Conservation (phyloP, 1,140 invertebrate genomes). For the Scaptomyza graminum region DNA sequence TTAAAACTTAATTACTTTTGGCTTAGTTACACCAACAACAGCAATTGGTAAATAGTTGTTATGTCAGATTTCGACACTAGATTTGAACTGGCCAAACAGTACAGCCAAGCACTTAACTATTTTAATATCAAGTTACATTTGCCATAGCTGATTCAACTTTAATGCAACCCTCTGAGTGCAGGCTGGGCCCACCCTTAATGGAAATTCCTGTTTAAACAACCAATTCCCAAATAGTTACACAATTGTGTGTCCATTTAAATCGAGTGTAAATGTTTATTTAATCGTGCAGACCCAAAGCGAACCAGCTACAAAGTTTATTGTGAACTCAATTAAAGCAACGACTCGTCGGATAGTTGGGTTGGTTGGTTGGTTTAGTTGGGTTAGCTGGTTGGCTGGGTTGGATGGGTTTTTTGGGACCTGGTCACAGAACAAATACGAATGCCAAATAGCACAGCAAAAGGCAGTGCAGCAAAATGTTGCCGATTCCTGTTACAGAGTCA, state of each 20-base stretch:
- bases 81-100: not conserved
- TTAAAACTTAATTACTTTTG: constrained; percentile 9
- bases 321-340: constrained; percentile 56
- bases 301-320: constrained; percentile 46
- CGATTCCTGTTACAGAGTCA: constrained; percentile 57
- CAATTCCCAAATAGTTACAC: constrained; percentile 34
- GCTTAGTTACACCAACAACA: not conserved
- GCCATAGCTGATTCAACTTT: constrained; percentile 9
- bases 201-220: constrained; percentile 28
- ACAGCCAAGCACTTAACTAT: constrained; percentile 1
- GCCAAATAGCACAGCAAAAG: constrained; percentile 35
- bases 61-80: not conserved
- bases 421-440: constrained; percentile 22
- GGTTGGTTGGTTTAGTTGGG: not conserved
- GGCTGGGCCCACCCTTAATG: constrained; percentile 5
- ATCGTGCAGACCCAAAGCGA: constrained; percentile 28
- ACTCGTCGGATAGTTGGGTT: constrained; percentile 36
- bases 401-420: not conserved
- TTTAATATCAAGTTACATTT: constrained; percentile 25
- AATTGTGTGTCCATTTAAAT: constrained; percentile 43
- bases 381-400: constrained; percentile 10
- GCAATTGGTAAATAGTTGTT: not conserved
- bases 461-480: constrained; percentile 37
- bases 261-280: constrained; percentile 55
- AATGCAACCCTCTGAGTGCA: not conserved